phyloP scores from a whole-genome alignment of 2,113 vertebrate species.

The Taurulus bubalis region DNA sequence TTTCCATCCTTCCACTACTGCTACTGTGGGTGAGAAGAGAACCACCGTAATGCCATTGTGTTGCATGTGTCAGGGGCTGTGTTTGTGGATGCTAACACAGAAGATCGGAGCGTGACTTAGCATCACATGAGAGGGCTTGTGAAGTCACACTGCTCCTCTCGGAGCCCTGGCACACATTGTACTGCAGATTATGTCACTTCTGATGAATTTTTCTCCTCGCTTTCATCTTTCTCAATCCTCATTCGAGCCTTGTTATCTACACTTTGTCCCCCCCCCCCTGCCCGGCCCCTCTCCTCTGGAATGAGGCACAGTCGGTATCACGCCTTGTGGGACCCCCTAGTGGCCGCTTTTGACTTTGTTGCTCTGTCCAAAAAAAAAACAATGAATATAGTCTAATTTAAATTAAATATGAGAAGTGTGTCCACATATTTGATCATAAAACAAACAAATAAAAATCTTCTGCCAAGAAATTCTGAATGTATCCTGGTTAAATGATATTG shows the following conservation, averaged over 20 bases:
- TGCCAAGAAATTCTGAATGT: background rate
- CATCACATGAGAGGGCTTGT: constrained; percentile 78
- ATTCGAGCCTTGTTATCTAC: constrained; percentile 31
- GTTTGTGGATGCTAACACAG: constrained; percentile 25
- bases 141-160: constrained; percentile 69
- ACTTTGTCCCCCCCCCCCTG: background rate
- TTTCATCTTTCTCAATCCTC: constrained; percentile 61
- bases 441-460: background rate
- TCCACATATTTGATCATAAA: background rate
- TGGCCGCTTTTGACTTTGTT: constrained; percentile 6
- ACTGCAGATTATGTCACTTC: constrained; percentile 76
- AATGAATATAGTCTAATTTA: background rate
- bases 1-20: constrained; percentile 86
- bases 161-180: constrained; percentile 66
- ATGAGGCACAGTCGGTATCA: background rate
- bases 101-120: constrained; percentile 31
- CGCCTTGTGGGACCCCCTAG: constrained; percentile 5
- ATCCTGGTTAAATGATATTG: background rate
- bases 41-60: background rate
- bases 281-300: background rate
- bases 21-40: constrained; percentile 91
- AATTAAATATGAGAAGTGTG: background rate
- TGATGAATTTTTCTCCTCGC: constrained; percentile 36
- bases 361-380: background rate
- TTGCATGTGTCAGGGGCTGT: background rate